Evolutionary conservation across 1,140 invertebrate genomes (phyloP).

Genomic region (Antheraea mylitta): DNA sequence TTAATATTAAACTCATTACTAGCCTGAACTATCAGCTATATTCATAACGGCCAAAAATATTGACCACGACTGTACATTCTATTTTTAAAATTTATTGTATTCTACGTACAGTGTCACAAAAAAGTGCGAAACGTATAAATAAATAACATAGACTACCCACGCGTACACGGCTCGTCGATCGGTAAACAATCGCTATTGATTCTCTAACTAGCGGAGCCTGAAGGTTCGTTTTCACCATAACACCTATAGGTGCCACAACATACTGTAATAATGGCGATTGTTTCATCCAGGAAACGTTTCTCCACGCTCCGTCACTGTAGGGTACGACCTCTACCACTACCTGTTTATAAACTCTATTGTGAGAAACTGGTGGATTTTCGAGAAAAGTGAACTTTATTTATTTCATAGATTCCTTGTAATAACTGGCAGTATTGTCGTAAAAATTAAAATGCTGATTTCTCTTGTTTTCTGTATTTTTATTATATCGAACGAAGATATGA

Average conservation of each 20-base stretch:
- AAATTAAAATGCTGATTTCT: too few species aligned
- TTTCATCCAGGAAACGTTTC: slow-evolving; percentile 66
- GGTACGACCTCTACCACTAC: slow-evolving; percentile 34
- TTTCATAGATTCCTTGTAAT: not conserved
- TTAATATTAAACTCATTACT: too few species aligned
- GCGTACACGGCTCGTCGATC: slow-evolving; percentile 30
- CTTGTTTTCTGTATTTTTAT: too few species aligned
- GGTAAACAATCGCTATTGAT: slow-evolving; percentile 68
- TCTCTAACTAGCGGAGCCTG: slow-evolving; percentile 59
- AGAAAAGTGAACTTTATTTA: not conserved
- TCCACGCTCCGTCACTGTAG: slow-evolving; percentile 51
- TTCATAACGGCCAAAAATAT: too few species aligned
- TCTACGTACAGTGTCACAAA: not conserved
- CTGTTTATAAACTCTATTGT: slow-evolving; percentile 15
- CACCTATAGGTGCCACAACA: slow-evolving; percentile 18
- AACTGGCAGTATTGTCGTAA: too few species aligned
- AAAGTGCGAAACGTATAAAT: too few species aligned
- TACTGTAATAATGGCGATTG: slow-evolving; percentile 58
- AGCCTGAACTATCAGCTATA: too few species aligned
- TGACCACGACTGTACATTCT: too few species aligned
- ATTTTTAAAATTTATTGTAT: not conserved
- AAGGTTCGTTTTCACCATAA: slow-evolving; percentile 66
- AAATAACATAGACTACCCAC: slow-evolving; percentile 9
- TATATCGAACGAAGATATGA: too few species aligned
- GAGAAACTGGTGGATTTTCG: not conserved